Percentiles rank a stretch among this genome's conserved stretches.
phyloP scores from a whole-genome alignment of 2,113 vertebrate species.

The Callospermophilus lateralis region DNA sequence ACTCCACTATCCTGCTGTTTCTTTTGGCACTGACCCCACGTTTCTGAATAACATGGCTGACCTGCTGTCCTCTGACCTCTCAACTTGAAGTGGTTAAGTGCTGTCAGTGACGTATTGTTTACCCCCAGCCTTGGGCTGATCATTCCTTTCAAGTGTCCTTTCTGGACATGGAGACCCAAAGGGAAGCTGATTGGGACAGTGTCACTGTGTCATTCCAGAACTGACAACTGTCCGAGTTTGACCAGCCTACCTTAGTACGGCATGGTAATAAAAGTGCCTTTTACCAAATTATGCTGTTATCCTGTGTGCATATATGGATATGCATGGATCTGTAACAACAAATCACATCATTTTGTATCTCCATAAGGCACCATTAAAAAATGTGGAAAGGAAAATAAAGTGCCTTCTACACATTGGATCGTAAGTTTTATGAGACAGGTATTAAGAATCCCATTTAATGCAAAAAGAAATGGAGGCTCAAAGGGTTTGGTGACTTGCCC shows the following conservation, averaged over 20 bases:
- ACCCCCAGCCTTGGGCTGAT: neutral
- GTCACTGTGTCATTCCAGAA: too few species aligned
- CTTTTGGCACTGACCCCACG: neutral
- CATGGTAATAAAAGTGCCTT: neutral
- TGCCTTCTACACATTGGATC: neutral
- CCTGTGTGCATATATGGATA: too few species aligned
- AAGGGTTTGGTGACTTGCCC: neutral
- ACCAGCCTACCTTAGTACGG: neutral
- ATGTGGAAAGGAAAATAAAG: too few species aligned
- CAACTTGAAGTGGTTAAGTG: neutral
- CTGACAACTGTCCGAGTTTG: fast-evolving
- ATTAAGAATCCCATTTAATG: neutral
- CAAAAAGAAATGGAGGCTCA: neutral
- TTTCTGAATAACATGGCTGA: neutral
- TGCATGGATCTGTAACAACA: too few species aligned
- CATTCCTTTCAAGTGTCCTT: neutral
- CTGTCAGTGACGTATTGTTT: neutral
- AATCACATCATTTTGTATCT: too few species aligned
- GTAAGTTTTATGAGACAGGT: neutral
- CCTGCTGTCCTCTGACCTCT: neutral
- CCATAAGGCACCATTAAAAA: too few species aligned
- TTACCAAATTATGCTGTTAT: too few species aligned
- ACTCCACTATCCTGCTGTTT: neutral
- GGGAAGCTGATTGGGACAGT: too few species aligned
- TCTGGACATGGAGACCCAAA: neutral